A percentile compares a stretch with the other conserved stretches of the same genome.
These are phyloP conservation scores for Microhierax caerulescens DNA, from an alignment of 2,797 vertebrate species.

Conservation along the genomic window DNA sequence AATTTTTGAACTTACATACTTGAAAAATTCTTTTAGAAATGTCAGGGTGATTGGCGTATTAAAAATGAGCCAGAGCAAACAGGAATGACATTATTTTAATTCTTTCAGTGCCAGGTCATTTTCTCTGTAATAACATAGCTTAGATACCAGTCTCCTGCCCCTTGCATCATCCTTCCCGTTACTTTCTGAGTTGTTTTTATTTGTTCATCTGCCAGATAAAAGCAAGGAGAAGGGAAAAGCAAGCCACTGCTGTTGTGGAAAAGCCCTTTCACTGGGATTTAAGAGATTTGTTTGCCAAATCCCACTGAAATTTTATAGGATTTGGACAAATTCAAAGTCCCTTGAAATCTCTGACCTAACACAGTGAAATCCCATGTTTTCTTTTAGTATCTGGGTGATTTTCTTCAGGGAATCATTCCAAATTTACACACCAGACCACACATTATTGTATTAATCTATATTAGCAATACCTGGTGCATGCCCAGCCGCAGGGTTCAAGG, in stretches of 20 bases:
- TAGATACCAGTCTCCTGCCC: not conserved
- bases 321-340: not conserved
- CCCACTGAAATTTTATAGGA: not conserved
- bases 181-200: not conserved
- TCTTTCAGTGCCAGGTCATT: constrained; percentile 59
- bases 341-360: not conserved
- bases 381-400: not conserved
- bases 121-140: constrained; percentile 40
- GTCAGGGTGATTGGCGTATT: constrained; percentile 72
- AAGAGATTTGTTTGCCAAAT: not conserved
- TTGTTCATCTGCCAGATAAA: not conserved
- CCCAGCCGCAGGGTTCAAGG: not conserved
- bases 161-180: not conserved
- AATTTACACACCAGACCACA: not conserved
- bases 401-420: not conserved
- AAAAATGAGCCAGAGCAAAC: constrained; percentile 66
- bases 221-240: not conserved
- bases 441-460: accelerated
- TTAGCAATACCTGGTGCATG: not conserved
- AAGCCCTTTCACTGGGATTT: not conserved
- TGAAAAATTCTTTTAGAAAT: constrained; percentile 75
- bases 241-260: not conserved
- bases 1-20: constrained; percentile 65
- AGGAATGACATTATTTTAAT: constrained; percentile 73
- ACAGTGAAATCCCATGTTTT: not conserved